phyloP scores from a whole-genome alignment of 30 jellyfish, hydroid and myxozoan genomes.

The Hydra vulgaris region DNA sequence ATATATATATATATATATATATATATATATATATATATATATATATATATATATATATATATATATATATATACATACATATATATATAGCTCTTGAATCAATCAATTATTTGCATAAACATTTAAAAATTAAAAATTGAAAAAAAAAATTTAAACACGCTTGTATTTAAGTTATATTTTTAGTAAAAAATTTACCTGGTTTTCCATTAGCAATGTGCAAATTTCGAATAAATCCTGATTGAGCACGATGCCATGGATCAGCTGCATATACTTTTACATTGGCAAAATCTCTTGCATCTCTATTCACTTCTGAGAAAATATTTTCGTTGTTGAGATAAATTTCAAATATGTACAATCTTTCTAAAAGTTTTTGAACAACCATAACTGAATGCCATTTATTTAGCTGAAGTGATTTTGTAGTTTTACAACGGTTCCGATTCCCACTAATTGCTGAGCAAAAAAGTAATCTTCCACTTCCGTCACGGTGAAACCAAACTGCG shows the following conservation, averaged over 20 bases:
- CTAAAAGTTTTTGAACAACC: neutral
- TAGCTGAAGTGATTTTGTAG: neutral
- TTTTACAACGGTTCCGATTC: neutral
- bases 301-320: neutral
- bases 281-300: neutral
- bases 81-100: too few species aligned
- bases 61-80: too few species aligned
- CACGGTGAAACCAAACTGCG: neutral
- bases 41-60: too few species aligned
- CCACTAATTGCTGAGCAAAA: neutral
- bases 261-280: neutral
- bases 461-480: neutral
- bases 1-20: too few species aligned
- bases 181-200: too few species aligned
- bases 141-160: too few species aligned
- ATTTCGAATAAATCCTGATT: neutral
- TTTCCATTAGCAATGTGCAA: neutral
- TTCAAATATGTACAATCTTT: neutral
- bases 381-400: neutral
- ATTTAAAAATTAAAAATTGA: too few species aligned
- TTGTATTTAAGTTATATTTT: too few species aligned
- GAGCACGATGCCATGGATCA: conserved; percentile 7
- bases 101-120: too few species aligned
- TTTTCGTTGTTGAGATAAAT: neutral
- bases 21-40: too few species aligned